phyloP scores from a whole-genome alignment of 2,888 invertebrate genomes.

The Caenorhabditis sulstoni region DNA sequence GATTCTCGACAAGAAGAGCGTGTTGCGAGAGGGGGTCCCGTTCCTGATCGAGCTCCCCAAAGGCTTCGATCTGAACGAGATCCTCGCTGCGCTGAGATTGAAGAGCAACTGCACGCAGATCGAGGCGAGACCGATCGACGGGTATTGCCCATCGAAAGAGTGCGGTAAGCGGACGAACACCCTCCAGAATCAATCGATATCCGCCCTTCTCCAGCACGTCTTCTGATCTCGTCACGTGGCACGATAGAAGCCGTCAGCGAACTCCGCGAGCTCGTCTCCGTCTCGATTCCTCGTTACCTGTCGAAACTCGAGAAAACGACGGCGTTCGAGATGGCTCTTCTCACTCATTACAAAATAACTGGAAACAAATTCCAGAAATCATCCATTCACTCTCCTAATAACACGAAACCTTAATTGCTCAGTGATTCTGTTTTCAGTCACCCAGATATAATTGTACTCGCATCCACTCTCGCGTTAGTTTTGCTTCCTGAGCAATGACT shows the following conservation, averaged over 20 bases:
- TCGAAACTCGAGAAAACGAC: too few species aligned
- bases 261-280: background rate
- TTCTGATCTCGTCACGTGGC: constrained; percentile 12
- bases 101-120: constrained; percentile 24
- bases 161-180: background rate
- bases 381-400: too few species aligned
- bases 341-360: too few species aligned
- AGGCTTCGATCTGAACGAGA: background rate
- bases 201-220: background rate
- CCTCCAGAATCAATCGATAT: background rate
- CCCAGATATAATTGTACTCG: too few species aligned
- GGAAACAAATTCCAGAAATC: too few species aligned
- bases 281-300: background rate
- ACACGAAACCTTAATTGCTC: too few species aligned
- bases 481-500: too few species aligned
- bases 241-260: background rate
- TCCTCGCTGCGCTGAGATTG: background rate
- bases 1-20: background rate
- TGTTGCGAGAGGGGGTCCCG: constrained; percentile 43
- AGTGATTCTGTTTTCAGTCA: too few species aligned
- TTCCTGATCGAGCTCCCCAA: constrained; percentile 48
- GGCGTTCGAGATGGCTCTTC: too few species aligned
- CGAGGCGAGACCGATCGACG: background rate
- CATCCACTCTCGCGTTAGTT: too few species aligned
- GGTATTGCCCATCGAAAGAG: background rate